Conservation (phyloP, 2,113 vertebrate genomes). For the Laticauda laticaudata region DNA sequence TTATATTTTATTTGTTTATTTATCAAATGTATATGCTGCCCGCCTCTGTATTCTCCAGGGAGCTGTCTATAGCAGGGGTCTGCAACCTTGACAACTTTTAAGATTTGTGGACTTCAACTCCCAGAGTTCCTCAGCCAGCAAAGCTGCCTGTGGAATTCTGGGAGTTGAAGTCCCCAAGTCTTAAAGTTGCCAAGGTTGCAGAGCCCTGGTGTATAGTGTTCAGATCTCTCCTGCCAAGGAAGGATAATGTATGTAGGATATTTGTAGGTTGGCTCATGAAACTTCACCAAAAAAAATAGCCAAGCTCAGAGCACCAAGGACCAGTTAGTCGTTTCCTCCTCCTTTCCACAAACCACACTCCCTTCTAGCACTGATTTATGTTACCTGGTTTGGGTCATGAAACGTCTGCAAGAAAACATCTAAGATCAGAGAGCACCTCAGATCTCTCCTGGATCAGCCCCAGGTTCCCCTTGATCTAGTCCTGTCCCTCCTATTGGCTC, state of each 20-base stretch:
- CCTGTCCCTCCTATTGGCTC: background rate
- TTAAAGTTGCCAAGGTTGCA: too few relatives aligned
- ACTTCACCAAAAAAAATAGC: background rate
- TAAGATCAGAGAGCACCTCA: background rate
- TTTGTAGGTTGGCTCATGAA: background rate
- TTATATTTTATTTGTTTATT: background rate
- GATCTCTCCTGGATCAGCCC: background rate
- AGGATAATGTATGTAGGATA: too few relatives aligned
- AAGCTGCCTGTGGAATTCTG: too few relatives aligned
- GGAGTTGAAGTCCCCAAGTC: too few relatives aligned
- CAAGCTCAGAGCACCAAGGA: background rate
- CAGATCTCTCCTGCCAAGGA: background rate
- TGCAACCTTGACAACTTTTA: too few relatives aligned
- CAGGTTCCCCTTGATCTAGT: background rate
- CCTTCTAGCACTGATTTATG: background rate
- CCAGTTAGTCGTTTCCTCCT: background rate
- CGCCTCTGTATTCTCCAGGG: background rate
- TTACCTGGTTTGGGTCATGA: background rate
- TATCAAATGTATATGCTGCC: background rate
- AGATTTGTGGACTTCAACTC: too few relatives aligned
- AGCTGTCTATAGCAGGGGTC: too few relatives aligned
- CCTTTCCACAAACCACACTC: background rate
- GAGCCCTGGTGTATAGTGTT: background rate
- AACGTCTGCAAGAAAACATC: background rate
- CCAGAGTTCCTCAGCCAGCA: too few relatives aligned